phyloP scores from a whole-genome alignment of 2,888 invertebrate species.

The Trissolcus brochymenae region DNA sequence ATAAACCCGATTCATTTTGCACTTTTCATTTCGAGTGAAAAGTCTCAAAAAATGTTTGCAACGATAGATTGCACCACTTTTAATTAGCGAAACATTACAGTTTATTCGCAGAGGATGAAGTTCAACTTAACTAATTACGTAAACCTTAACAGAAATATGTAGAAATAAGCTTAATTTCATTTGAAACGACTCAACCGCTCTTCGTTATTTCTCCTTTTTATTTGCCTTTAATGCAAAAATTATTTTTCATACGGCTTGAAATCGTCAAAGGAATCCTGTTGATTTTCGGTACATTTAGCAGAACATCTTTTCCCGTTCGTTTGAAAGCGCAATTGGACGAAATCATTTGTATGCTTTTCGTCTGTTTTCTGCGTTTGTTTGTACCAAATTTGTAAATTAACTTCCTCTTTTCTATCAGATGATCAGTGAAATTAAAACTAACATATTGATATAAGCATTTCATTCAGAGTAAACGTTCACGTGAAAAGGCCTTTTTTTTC shows the following conservation, averaged over 20 bases:
- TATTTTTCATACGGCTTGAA: conserved; percentile 15
- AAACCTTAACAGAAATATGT: conserved; percentile 20
- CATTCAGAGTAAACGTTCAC: conserved; percentile 5
- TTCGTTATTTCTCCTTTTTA: conserved; percentile 5
- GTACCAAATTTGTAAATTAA: neutral
- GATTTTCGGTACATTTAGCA: conserved; percentile 6
- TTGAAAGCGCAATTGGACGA: conserved; percentile 3
- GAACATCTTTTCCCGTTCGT: conserved; percentile 2
- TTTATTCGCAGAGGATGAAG: conserved; percentile 9
- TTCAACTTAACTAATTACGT: conserved; percentile 29
- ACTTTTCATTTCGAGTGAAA: conserved; percentile 19
- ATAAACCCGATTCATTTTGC: conserved; percentile 32
- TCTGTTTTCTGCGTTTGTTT: neutral
- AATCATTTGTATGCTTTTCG: neutral
- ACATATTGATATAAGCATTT: neutral
- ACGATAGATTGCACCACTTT: conserved; percentile 31
- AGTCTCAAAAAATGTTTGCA: conserved; percentile 25
- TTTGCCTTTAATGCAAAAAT: conserved; percentile 6
- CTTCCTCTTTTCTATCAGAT: neutral
- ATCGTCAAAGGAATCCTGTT: conserved; percentile 33
- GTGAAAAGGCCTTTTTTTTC: conserved; percentile 10
- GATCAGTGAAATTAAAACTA: neutral
- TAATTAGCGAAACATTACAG: conserved; percentile 52
- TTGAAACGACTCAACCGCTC: conserved; percentile 11
- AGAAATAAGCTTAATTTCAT: conserved; percentile 29